These are phyloP conservation scores for Acleris laterana DNA, from an alignment of 2,888 invertebrate species.

Conservation along the genomic window DNA sequence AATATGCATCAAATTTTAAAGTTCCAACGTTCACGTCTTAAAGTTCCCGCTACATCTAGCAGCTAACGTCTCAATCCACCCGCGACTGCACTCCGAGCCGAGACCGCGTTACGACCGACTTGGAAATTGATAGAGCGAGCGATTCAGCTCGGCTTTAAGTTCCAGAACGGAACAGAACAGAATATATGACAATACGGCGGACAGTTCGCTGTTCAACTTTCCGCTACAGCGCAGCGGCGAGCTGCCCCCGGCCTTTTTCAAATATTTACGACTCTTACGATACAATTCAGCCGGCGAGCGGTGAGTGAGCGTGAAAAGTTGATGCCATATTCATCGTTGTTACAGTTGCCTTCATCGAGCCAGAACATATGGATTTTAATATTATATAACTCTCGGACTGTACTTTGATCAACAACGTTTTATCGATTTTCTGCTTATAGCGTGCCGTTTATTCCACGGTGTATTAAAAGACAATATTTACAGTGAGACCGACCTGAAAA, in stretches of 20 bases:
- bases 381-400: constrained; percentile 47
- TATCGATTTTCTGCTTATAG: constrained; percentile 7
- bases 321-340: constrained; percentile 54
- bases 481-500: constrained; percentile 15
- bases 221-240: constrained; percentile 37
- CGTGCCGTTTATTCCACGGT: background rate
- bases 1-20: background rate
- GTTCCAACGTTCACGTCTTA: constrained; percentile 8
- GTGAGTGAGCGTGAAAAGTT: constrained; percentile 57
- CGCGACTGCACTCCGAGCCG: constrained; percentile 39
- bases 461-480: constrained; percentile 26
- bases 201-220: constrained; percentile 44
- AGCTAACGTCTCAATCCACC: constrained; percentile 26
- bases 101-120: constrained; percentile 48
- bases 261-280: constrained; percentile 60
- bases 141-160: constrained; percentile 43
- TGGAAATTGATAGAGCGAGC: constrained; percentile 48
- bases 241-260: constrained; percentile 50
- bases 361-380: constrained; percentile 56
- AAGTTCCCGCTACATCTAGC: constrained; percentile 18
- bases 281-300: constrained; percentile 51
- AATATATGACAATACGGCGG: constrained; percentile 39
- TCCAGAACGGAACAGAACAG: constrained; percentile 30
- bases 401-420: background rate
- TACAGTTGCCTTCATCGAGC: constrained; percentile 36